phyloP scores from a whole-genome alignment of 2,113 vertebrate species.

The Pitta sordida region DNA sequence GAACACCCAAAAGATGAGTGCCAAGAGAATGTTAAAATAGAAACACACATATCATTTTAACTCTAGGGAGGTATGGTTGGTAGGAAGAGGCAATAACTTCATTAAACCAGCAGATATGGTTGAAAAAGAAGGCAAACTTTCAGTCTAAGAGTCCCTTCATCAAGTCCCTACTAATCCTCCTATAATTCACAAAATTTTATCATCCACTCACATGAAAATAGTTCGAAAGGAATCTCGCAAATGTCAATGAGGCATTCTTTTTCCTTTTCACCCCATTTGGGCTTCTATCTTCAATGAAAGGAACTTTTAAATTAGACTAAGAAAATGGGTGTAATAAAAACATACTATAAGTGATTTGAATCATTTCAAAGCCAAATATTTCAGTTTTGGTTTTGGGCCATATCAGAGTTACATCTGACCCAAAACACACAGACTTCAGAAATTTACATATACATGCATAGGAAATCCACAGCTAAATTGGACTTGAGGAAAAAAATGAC shows the following conservation, averaged over 20 bases:
- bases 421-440: neutral
- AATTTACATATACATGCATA: neutral
- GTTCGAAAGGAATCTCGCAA: neutral
- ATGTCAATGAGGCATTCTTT: neutral
- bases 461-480: neutral
- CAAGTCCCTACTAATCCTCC: neutral
- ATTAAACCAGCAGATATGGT: conserved; percentile 2
- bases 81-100: conserved; percentile 6
- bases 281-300: neutral
- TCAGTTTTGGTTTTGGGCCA: neutral
- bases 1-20: neutral
- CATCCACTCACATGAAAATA: neutral
- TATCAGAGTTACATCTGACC: neutral
- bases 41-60: neutral
- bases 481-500: neutral
- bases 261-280: neutral
- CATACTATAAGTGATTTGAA: neutral
- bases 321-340: neutral
- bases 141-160: neutral
- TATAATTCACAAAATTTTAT: neutral
- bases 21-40: conserved; percentile 14
- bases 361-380: neutral
- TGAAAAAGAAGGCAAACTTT: conserved; percentile 24
- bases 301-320: neutral
- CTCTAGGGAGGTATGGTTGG: neutral